phyloP scores from a whole-genome alignment of 2,797 vertebrate species.

The Fratercula arctica region DNA sequence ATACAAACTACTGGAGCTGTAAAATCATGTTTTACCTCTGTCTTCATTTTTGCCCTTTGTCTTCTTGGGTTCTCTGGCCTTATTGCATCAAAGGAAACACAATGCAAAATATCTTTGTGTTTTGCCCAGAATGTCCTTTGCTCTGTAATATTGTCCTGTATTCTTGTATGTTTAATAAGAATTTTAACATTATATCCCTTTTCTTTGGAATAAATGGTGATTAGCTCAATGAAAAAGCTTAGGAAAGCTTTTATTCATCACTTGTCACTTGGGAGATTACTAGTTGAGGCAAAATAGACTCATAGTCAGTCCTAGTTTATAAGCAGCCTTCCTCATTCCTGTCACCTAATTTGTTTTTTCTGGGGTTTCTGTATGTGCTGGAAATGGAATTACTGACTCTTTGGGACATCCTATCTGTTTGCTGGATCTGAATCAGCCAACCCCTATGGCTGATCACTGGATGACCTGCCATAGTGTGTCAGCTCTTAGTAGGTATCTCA shows the following conservation, averaged over 20 bases:
- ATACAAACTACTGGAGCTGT: neutral
- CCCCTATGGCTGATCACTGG: neutral
- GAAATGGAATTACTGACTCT: neutral
- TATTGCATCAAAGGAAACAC: neutral
- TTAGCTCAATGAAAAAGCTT: neutral
- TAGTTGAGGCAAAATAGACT: neutral
- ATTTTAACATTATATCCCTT: neutral
- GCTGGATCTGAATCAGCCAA: neutral
- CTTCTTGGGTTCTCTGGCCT: neutral
- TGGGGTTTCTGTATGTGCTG: neutral
- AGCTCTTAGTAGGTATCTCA: neutral
- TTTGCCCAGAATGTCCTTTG: neutral
- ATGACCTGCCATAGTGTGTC: neutral
- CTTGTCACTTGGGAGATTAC: neutral
- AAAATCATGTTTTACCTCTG: neutral
- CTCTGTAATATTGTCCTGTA: neutral
- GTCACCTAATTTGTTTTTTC: neutral
- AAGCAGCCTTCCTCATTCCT: neutral
- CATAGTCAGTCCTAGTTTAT: neutral
- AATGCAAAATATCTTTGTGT: neutral
- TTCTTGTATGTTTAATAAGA: neutral
- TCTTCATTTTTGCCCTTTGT: neutral
- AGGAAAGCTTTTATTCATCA: neutral
- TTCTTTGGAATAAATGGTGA: neutral
- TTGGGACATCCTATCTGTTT: neutral